A percentile compares a stretch with the other conserved stretches of the same genome.
Evolutionary conservation across 2,113 vertebrate genomes (phyloP).

Genomic region (Zapornia atra): DNA sequence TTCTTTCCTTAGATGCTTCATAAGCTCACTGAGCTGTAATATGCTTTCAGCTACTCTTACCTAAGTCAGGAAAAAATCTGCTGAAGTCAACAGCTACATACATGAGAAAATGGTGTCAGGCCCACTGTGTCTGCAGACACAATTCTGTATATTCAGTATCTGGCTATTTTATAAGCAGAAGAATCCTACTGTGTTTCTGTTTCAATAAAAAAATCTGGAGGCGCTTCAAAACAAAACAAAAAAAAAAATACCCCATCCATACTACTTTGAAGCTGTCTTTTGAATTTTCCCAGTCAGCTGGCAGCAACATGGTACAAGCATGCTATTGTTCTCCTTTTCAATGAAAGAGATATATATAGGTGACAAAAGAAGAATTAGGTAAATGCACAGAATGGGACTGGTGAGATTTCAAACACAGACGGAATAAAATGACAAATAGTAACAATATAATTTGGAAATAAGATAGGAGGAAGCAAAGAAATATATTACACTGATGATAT

Average conservation of each 20-base stretch:
- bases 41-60: not conserved
- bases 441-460: not conserved
- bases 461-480: not conserved
- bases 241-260: accelerated
- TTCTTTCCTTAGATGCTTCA: not conserved
- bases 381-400: not conserved
- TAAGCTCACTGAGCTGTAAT: not conserved
- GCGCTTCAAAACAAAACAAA: not conserved
- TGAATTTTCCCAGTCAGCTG: not conserved
- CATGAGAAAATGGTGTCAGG: not conserved
- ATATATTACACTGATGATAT: not conserved
- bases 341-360: not conserved
- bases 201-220: not conserved
- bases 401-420: not conserved
- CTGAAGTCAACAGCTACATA: not conserved
- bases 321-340: not conserved
- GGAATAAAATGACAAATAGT: not conserved
- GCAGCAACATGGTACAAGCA: not conserved
- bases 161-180: not conserved
- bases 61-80: conserved; percentile 6
- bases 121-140: not conserved
- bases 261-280: conserved; percentile 22
- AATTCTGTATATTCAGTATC: not conserved
- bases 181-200: not conserved
- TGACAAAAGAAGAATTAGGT: not conserved